phyloP scores from a whole-genome alignment of 2,888 invertebrate species.

The Embidobia sp. region DNA sequence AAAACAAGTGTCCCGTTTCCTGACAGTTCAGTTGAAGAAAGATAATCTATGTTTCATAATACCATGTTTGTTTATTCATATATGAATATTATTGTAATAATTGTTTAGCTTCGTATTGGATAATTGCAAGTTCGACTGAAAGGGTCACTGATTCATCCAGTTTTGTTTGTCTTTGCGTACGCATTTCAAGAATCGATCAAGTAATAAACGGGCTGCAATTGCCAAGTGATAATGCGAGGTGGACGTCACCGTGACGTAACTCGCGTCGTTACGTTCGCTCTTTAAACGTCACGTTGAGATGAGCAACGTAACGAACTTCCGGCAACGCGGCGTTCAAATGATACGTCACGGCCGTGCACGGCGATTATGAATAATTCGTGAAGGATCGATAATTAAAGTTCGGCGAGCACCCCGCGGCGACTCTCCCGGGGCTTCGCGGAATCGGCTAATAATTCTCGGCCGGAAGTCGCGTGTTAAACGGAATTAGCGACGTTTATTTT shows the following conservation, averaged over 20 bases:
- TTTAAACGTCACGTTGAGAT: conserved; percentile 36
- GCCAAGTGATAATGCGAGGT: conserved; percentile 7
- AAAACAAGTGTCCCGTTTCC: too few species aligned
- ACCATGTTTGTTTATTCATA: too few species aligned
- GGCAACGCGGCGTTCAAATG: conserved; percentile 40
- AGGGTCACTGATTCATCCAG: too few species aligned
- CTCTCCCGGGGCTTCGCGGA: conserved; percentile 57
- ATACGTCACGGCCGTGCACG: conserved; percentile 21
- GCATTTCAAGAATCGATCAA: too few species aligned
- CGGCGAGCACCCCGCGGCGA: conserved; percentile 38
- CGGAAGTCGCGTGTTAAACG: conserved; percentile 76
- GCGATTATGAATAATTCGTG: conserved; percentile 36
- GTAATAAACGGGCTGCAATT: conserved; percentile 11
- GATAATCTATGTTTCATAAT: too few species aligned
- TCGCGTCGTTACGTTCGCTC: conserved; percentile 11
- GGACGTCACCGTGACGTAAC: conserved; percentile 26
- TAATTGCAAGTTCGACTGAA: too few species aligned
- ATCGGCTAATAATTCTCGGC: conserved; percentile 64
- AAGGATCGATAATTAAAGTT: conserved; percentile 47
- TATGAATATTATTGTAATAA: too few species aligned
- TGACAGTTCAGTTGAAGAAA: too few species aligned
- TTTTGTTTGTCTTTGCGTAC: too few species aligned
- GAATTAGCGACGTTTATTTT: conserved; percentile 77
- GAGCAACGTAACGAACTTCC: conserved; percentile 36
- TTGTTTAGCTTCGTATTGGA: too few species aligned